Evolutionary conservation across 1,140 invertebrate genomes (phyloP).

Genomic region (Drosophila ercepeae): DNA sequence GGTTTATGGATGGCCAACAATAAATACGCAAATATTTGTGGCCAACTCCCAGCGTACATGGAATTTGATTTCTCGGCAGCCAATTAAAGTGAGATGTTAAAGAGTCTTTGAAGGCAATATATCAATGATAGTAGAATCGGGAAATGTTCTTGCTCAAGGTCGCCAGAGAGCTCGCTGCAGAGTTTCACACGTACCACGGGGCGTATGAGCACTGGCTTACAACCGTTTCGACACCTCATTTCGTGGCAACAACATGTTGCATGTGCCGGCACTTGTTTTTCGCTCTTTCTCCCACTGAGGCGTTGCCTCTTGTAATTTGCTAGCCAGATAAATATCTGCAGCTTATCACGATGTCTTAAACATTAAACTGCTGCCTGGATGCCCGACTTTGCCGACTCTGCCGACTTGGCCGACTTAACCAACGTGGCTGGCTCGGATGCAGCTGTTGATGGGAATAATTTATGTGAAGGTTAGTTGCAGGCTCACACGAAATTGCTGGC

Average conservation of each 20-base stretch:
- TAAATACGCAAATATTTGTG: constrained; percentile 61
- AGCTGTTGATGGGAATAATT: constrained; percentile 80
- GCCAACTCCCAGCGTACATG: constrained; percentile 28
- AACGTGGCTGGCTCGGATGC: constrained; percentile 21
- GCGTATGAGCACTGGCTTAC: constrained; percentile 65
- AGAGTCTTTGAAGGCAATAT: neutral
- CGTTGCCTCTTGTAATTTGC: constrained; percentile 80
- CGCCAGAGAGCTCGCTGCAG: neutral
- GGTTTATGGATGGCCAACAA: constrained; percentile 48
- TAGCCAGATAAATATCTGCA: constrained; percentile 74
- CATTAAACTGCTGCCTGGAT: constrained; percentile 49
- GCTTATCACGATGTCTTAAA: constrained; percentile 81
- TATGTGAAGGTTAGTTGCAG: constrained; percentile 78
- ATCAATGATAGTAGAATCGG: constrained; percentile 1
- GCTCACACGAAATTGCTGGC: constrained; percentile 70
- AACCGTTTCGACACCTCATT: constrained; percentile 77
- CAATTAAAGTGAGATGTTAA: constrained; percentile 64
- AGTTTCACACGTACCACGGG: constrained; percentile 53
- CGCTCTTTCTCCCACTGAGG: constrained; percentile 51
- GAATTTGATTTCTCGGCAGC: constrained; percentile 48
- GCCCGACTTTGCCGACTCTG: constrained; percentile 23
- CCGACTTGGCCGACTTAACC: too few relatives aligned
- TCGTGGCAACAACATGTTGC: constrained; percentile 58
- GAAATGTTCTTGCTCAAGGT: constrained; percentile 23
- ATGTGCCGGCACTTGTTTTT: constrained; percentile 23